These are phyloP conservation scores for Sebastes ruberrimus DNA, from an alignment of 2,797 vertebrate genomes.

Conservation along the genomic window DNA sequence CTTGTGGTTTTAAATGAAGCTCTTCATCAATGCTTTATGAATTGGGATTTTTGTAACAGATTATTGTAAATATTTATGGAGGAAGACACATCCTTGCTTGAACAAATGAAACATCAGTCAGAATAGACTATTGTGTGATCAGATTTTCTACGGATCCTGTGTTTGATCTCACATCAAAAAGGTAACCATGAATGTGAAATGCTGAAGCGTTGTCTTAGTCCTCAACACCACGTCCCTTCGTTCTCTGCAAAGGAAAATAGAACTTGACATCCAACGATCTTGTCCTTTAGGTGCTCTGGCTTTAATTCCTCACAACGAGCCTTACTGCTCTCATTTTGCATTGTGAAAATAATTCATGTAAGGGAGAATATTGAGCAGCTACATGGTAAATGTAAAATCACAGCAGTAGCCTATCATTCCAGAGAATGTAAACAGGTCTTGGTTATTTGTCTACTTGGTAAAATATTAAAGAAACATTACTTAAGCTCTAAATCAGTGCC, in stretches of 20 bases:
- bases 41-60: constrained; percentile 51
- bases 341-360: constrained; percentile 16
- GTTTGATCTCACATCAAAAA: constrained; percentile 61
- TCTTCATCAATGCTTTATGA: constrained; percentile 65
- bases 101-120: constrained; percentile 65
- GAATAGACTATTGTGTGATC: constrained; percentile 55
- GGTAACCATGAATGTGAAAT: constrained; percentile 64
- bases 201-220: constrained; percentile 38
- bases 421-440: constrained; percentile 40
- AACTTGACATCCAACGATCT: constrained; percentile 37
- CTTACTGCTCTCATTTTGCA: constrained; percentile 55
- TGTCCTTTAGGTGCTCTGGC: constrained; percentile 48
- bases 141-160: constrained; percentile 18
- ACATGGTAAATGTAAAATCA: constrained; percentile 25
- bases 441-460: constrained; percentile 17
- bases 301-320: constrained; percentile 67
- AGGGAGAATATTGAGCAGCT: constrained; percentile 35
- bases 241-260: constrained; percentile 37
- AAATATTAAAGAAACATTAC: constrained; percentile 13
- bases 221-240: constrained; percentile 7
- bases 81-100: constrained; percentile 48
- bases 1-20: constrained; percentile 63
- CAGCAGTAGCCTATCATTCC: constrained; percentile 33
- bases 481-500: constrained; percentile 8
- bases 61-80: constrained; percentile 79